These are phyloP conservation scores for Hypsibius dujardini DNA, from an alignment of 1,140 invertebrate genomes.

Conservation along the genomic window DNA sequence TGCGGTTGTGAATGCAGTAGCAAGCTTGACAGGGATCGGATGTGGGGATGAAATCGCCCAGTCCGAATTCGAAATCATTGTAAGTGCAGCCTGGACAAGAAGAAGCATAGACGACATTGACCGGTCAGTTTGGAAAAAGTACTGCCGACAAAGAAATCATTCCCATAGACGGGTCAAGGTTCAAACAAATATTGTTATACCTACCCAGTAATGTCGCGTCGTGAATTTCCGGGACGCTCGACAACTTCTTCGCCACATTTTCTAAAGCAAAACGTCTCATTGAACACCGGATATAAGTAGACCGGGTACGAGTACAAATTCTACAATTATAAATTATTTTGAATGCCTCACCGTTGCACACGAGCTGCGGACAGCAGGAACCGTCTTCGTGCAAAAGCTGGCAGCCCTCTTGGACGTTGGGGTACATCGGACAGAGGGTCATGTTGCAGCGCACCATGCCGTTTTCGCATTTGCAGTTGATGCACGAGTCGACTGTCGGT, in stretches of 20 bases:
- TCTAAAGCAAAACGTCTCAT: constrained; percentile 10
- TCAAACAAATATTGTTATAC: too few species aligned
- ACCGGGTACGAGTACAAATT: too few species aligned
- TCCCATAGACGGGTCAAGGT: too few species aligned
- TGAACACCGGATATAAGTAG: too few species aligned
- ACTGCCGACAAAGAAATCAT: too few species aligned
- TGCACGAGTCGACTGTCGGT: constrained; percentile 7
- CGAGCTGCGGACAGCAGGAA: constrained; percentile 2
- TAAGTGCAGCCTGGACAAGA: constrained; percentile 3
- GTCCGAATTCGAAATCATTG: constrained; percentile 4
- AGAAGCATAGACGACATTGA: too few species aligned
- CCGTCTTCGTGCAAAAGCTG: not conserved
- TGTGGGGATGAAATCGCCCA: constrained; percentile 16
- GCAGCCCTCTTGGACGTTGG: constrained; percentile 9
- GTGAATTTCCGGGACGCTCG: not conserved
- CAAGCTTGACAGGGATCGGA: constrained; percentile 64
- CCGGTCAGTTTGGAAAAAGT: too few species aligned
- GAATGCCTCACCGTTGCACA: not conserved
- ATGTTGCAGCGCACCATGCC: constrained; percentile 12
- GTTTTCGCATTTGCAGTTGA: constrained; percentile 11
- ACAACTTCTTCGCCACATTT: constrained; percentile 8
- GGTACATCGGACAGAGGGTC: constrained; percentile 14
- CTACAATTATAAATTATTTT: not conserved
- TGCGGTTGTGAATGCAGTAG: constrained; percentile 79
- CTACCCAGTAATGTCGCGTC: constrained; percentile 6